Evolutionary conservation across 2,113 vertebrate genomes (phyloP).

Genomic region (Ornithorhynchus anatinus): DNA sequence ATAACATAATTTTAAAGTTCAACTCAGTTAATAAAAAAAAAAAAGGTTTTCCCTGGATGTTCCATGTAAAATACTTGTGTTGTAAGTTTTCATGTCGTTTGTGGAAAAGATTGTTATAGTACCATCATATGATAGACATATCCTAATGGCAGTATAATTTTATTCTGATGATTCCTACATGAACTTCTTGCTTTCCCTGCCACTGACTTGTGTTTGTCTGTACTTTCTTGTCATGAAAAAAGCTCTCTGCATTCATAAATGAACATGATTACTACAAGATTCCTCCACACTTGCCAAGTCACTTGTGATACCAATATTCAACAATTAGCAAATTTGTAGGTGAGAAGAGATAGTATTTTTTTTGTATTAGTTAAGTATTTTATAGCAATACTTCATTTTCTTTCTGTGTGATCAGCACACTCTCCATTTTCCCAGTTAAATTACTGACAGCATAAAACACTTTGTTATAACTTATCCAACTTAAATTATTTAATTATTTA

Average conservation of each 20-base stretch:
- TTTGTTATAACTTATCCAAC: too few relatives aligned
- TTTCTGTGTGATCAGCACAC: too few relatives aligned
- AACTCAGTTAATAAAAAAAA: slow-evolving; percentile 88
- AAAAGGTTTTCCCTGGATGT: slow-evolving; percentile 73
- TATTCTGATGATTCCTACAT: slow-evolving; percentile 28
- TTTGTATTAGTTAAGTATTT: too few relatives aligned
- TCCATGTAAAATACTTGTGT: slow-evolving; percentile 67
- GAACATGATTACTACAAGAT: neutral
- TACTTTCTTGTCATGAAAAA: slow-evolving; percentile 25
- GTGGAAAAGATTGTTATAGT: slow-evolving; percentile 30
- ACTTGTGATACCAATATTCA: neutral
- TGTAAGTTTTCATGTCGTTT: slow-evolving; percentile 65
- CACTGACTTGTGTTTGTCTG: slow-evolving; percentile 30
- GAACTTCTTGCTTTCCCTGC: slow-evolving; percentile 24
- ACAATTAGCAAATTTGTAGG: neutral
- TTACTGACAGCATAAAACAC: too few relatives aligned
- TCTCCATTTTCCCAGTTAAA: too few relatives aligned
- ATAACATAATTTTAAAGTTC: slow-evolving; percentile 90
- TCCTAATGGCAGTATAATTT: slow-evolving; percentile 36
- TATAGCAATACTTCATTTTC: too few relatives aligned
- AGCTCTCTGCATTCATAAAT: neutral
- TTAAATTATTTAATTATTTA: too few relatives aligned
- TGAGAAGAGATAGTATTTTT: neutral
- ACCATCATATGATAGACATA: slow-evolving; percentile 15
- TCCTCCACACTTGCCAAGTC: neutral